Evolutionary conservation across 2,888 invertebrate genomes (phyloP), one percentile per base, ranked within the genome.

Genomic region (Ornithoptera priamus): DNA sequence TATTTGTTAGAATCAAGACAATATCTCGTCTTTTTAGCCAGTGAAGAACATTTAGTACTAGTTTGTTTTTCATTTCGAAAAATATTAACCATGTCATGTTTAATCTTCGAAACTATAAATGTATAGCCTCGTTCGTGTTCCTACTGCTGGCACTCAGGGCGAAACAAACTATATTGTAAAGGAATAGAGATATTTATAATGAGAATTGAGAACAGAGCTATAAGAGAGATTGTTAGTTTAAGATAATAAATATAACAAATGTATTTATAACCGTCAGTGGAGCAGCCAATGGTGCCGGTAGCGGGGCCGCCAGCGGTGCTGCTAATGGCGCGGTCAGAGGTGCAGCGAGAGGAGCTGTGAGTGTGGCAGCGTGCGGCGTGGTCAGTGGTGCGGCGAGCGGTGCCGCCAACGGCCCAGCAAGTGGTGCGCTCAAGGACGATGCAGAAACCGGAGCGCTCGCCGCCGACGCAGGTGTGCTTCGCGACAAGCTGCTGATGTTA

Each of bases 401-500:
- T 71, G 85, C 82, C 64, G 85, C 76, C 42, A 80, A 84, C n/a
- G 88, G 82, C 24, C 85, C 82, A 63, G 85, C 75, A 39, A 80
- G 78, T 68, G 90, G 80, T 63, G 85, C 78, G 60, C 81, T 72
- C 62, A 73, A 61, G 66, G 75, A 58, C 12, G 75, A 67, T n/a
- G 73, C 76, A 8, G 83, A 82, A 65, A 81, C 80, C 53, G 89
- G 80, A 60, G 85, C 81, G 66, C 79, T 76, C 36, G 77, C 80
- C 65, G 81, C 85, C 74, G 94, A 93, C 72, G 94, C 93, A 22
- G 94, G 93, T 74, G 95, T 94, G 79, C 94, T 86, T 81, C 97
- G 94, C 78, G 96, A 97, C 84, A 97, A 90, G 87, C 96, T 97
- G 93, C 96, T 96, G 84, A 97, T 96, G 91, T 95, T 97, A 93